These are phyloP conservation scores for Octomys mimax DNA, from an alignment of 2,797 vertebrate genomes.

Conservation along the genomic window DNA sequence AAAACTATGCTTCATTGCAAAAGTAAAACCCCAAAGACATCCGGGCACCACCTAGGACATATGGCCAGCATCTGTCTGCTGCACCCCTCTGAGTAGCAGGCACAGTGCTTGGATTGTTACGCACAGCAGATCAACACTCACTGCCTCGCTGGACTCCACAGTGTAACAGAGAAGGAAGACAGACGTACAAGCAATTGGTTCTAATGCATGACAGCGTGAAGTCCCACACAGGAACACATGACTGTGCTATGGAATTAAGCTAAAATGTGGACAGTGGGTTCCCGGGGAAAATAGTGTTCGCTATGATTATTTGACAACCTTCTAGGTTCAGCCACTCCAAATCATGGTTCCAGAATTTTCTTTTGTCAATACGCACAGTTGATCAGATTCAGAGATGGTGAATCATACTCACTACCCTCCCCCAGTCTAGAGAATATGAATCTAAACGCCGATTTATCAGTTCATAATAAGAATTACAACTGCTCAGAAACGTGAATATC, in stretches of 20 bases:
- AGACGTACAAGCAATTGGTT: not conserved
- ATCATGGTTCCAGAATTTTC: conserved; percentile 24
- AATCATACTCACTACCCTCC: conserved; percentile 25
- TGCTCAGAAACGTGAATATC: not conserved
- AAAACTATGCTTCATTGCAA: not conserved
- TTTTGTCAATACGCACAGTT: conserved; percentile 30
- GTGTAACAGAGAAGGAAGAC: not conserved
- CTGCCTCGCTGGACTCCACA: not conserved
- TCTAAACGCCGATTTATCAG: conserved; percentile 60
- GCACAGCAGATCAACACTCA: not conserved
- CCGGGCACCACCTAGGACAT: not conserved
- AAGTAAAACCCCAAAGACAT: conserved; percentile 20
- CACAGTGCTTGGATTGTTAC: not conserved
- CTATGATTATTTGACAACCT: not conserved
- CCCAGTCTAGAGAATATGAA: conserved; percentile 37
- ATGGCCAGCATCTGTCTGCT: not conserved
- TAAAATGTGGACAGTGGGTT: not conserved
- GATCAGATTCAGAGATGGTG: conserved; percentile 60
- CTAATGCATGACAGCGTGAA: not conserved
- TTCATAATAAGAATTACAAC: conserved; percentile 52
- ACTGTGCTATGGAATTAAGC: not conserved
- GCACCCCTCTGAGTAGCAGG: not conserved
- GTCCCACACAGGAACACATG: not conserved
- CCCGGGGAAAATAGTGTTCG: not conserved
- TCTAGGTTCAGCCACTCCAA: not conserved